Evolutionary conservation across 2,797 vertebrate species (phyloP).

Genomic region (Megalops cyprinoides): DNA sequence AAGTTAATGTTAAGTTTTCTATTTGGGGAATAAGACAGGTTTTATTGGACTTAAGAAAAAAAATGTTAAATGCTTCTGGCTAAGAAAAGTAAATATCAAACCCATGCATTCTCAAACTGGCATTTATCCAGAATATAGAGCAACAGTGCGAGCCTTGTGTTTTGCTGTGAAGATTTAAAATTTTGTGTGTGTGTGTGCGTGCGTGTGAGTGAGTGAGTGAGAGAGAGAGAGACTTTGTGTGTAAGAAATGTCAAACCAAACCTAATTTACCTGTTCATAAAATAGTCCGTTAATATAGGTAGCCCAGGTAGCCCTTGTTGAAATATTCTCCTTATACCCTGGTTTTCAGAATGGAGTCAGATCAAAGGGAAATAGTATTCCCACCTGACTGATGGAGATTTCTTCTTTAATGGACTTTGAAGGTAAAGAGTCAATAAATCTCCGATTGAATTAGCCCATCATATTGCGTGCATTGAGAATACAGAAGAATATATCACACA

Average conservation of each 20-base stretch:
- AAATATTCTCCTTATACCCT: neutral
- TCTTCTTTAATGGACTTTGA: neutral
- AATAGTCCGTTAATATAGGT: neutral
- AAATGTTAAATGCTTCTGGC: constrained; percentile 44
- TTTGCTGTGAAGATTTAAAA: constrained; percentile 15
- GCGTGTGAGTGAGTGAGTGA: constrained; percentile 17
- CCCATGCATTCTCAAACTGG: constrained; percentile 38
- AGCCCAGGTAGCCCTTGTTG: neutral
- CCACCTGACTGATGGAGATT: neutral
- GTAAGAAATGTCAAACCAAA: neutral
- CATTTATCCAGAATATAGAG: constrained; percentile 34
- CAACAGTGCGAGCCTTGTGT: constrained; percentile 53
- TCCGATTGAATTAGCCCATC: neutral
- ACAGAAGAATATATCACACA: no score
- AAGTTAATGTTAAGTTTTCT: constrained; percentile 52
- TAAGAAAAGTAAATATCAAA: constrained; percentile 52
- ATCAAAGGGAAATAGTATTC: neutral
- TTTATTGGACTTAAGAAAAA: constrained; percentile 55
- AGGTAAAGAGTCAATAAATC: neutral
- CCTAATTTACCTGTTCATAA: neutral
- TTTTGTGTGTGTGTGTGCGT: neutral
- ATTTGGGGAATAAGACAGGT: constrained; percentile 53
- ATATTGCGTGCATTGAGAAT: neutral
- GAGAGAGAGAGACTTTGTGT: neutral
- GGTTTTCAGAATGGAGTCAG: neutral